Percentiles rank a stretch among this genome's conserved stretches.
These are phyloP conservation scores for Macropus fuliginosus DNA, from an alignment of 2,797 vertebrate genomes.

Conservation along the genomic window DNA sequence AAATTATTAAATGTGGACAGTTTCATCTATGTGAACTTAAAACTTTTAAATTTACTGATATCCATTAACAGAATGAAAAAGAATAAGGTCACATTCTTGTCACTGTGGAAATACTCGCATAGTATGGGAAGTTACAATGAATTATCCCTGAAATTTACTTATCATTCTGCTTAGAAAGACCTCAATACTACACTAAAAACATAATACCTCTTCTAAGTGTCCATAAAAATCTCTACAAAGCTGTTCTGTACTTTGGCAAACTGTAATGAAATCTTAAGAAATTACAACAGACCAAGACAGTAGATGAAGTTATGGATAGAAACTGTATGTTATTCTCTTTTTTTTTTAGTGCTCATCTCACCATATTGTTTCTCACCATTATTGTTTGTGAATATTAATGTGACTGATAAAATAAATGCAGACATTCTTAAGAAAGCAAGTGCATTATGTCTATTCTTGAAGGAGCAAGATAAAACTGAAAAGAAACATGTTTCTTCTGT, in stretches of 20 bases:
- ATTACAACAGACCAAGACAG: neutral
- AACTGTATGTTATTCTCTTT: slow-evolving; percentile 37
- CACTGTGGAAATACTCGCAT: neutral
- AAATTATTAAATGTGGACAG: slow-evolving; percentile 47
- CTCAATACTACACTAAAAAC: neutral
- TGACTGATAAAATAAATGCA: slow-evolving; percentile 47
- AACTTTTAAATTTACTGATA: slow-evolving; percentile 28
- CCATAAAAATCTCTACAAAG: neutral
- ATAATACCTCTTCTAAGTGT: neutral
- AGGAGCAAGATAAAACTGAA: slow-evolving; percentile 35
- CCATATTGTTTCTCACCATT: no score
- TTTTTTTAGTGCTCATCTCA: slow-evolving; percentile 31
- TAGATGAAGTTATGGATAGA: slow-evolving; percentile 1
- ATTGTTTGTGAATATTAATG: slow-evolving; percentile 46
- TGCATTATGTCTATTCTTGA: neutral
- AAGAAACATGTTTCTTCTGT: slow-evolving; percentile 26
- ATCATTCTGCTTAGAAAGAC: neutral
- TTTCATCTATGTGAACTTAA: slow-evolving; percentile 42
- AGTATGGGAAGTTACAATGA: neutral
- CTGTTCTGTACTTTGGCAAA: neutral
- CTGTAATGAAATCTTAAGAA: neutral
- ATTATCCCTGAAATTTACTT: neutral
- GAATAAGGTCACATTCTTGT: neutral
- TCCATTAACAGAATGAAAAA: slow-evolving; percentile 48
- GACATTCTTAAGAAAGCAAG: neutral